phyloP scores from a whole-genome alignment of 2,888 invertebrate genomes.

The Leptarthrus brevirostris region DNA sequence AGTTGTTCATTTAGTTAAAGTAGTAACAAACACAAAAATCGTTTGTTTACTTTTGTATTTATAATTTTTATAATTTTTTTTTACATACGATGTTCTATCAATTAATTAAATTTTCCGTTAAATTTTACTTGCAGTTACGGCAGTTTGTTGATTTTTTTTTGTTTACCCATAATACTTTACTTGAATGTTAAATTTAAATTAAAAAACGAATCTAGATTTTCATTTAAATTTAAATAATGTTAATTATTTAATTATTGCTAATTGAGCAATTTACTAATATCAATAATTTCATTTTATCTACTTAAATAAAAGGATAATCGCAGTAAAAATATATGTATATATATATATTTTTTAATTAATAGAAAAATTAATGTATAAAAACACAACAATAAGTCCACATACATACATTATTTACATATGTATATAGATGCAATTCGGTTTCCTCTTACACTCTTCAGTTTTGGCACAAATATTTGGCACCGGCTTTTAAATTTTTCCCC shows the following conservation, averaged over 20 bases:
- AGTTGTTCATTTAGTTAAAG: constrained; percentile 37
- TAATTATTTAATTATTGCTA: constrained; percentile 52
- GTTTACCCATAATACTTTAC: constrained; percentile 14
- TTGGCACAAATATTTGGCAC: constrained; percentile 44
- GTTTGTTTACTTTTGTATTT: constrained; percentile 45
- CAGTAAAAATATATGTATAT: constrained; percentile 23
- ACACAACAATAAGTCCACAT: constrained; percentile 44
- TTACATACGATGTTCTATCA: constrained; percentile 46
- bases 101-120: constrained; percentile 28
- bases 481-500: neutral
- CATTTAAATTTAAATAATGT: neutral
- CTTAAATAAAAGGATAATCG: constrained; percentile 37
- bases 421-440: constrained; percentile 16
- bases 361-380: constrained; percentile 42
- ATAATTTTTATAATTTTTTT: constrained; percentile 43
- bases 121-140: constrained; percentile 44
- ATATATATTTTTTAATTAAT: constrained; percentile 38
- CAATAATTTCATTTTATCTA: constrained; percentile 28
- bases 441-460: constrained; percentile 3
- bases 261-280: constrained; percentile 51
- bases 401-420: constrained; percentile 45
- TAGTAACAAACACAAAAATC: constrained; percentile 47
- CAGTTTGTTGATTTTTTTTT: constrained; percentile 44
- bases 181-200: constrained; percentile 24
- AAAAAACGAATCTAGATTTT: constrained; percentile 12